Evolutionary conservation across 2,797 vertebrate species (phyloP).

Genomic region (Myotis findleyi): DNA sequence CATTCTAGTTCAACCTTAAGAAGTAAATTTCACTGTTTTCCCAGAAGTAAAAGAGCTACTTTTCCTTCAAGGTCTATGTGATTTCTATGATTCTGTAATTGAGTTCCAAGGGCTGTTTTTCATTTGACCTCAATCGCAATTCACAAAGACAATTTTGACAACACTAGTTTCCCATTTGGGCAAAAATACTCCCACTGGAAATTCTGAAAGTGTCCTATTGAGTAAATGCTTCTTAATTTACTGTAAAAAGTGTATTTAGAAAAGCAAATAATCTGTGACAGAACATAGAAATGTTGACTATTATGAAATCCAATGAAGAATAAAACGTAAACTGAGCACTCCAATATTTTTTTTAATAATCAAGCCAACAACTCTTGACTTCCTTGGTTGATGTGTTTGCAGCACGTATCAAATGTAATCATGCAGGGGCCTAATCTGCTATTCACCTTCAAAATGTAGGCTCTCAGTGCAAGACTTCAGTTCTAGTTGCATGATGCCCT

Average conservation of each 20-base stretch:
- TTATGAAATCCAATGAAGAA: constrained; percentile 65
- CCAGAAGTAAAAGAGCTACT: constrained; percentile 75
- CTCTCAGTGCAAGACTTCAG: background rate
- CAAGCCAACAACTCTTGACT: constrained; percentile 49
- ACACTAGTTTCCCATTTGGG: constrained; percentile 60
- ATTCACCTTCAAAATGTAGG: constrained; percentile 43
- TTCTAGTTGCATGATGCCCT: background rate
- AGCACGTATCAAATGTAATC: constrained; percentile 28
- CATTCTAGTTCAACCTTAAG: constrained; percentile 42
- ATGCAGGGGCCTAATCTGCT: background rate
- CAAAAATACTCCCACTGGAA: constrained; percentile 72
- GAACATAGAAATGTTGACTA: constrained; percentile 48
- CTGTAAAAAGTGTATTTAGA: constrained; percentile 66
- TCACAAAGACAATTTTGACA: constrained; percentile 69
- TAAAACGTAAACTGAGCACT: constrained; percentile 57
- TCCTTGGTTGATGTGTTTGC: constrained; percentile 37
- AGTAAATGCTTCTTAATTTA: constrained; percentile 72
- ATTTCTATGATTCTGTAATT: constrained; percentile 77
- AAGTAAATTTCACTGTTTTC: constrained; percentile 52
- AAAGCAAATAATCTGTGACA: constrained; percentile 68
- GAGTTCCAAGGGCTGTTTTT: constrained; percentile 68
- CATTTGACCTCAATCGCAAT: constrained; percentile 74
- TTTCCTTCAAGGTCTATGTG: constrained; percentile 71
- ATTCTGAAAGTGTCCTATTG: constrained; percentile 66
- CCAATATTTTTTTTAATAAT: constrained; percentile 43